phyloP scores from a whole-genome alignment of 2,113 vertebrate species.

The Anoura caudifer region DNA sequence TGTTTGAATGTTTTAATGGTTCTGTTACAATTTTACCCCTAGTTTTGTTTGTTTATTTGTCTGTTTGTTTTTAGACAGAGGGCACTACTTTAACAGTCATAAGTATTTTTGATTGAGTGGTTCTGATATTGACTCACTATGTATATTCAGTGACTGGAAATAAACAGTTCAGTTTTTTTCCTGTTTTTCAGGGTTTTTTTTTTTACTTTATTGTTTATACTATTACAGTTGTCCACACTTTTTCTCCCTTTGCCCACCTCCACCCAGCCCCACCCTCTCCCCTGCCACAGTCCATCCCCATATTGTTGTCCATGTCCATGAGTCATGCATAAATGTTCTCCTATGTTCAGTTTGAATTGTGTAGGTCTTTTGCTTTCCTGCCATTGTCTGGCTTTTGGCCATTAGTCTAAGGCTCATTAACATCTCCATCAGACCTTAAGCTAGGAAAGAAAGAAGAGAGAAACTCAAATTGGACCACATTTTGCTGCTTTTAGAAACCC shows the following conservation, averaged over 20 bases:
- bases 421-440: background rate
- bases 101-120: background rate
- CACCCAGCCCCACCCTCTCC: no score
- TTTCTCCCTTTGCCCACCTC: no score
- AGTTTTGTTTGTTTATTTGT: background rate
- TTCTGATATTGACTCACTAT: background rate
- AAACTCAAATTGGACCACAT: constrained; percentile 17
- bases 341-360: background rate
- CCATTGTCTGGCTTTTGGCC: background rate
- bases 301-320: no score
- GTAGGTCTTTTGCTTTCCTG: constrained; percentile 21
- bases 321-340: background rate
- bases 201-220: no score
- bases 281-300: no score
- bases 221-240: no score
- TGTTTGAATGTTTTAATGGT: constrained; percentile 25
- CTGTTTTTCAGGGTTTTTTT: no score
- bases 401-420: constrained; percentile 9
- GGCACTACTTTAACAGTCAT: background rate
- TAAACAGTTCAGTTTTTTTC: background rate
- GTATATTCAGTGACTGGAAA: background rate
- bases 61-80: background rate
- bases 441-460: constrained; percentile 3
- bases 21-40: background rate
- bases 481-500: constrained; percentile 33